Percentiles rank a stretch among this genome's conserved stretches.
phyloP scores from a whole-genome alignment of 1,140 invertebrate genomes.

The Holotrichia oblita region DNA sequence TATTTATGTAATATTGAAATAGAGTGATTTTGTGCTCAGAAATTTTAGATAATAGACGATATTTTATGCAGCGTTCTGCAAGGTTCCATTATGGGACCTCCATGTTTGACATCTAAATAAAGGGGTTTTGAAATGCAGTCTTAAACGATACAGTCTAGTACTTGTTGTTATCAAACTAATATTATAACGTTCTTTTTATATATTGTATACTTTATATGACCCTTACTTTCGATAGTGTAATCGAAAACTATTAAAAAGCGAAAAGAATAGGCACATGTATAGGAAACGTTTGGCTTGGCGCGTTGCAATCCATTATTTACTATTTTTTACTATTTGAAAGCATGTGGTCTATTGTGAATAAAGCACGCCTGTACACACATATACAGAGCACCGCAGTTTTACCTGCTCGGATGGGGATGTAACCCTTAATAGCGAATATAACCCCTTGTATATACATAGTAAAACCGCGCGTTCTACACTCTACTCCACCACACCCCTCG shows the following conservation, averaged over 20 bases:
- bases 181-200: background rate
- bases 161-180: background rate
- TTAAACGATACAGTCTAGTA: constrained; percentile 4
- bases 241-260: constrained; percentile 1
- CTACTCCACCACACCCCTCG: constrained; percentile 40
- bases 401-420: constrained; percentile 48
- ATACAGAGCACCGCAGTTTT: background rate
- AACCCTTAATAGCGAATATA: constrained; percentile 53
- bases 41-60: too few species aligned
- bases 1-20: too few species aligned
- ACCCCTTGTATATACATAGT: constrained; percentile 18
- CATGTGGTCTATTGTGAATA: constrained; percentile 55
- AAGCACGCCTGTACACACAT: constrained; percentile 50
- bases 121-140: too few species aligned
- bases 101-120: too few species aligned
- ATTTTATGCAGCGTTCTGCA: too few species aligned
- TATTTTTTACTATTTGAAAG: constrained; percentile 56
- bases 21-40: too few species aligned
- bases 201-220: background rate
- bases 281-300: background rate
- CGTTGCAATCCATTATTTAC: constrained; percentile 52
- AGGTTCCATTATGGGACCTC: too few species aligned
- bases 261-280: background rate
- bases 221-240: constrained; percentile 20
- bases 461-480: constrained; percentile 31